Conservation (phyloP, 1,140 invertebrate genomes). For the Daktulosphaira vitifoliae region DNA sequence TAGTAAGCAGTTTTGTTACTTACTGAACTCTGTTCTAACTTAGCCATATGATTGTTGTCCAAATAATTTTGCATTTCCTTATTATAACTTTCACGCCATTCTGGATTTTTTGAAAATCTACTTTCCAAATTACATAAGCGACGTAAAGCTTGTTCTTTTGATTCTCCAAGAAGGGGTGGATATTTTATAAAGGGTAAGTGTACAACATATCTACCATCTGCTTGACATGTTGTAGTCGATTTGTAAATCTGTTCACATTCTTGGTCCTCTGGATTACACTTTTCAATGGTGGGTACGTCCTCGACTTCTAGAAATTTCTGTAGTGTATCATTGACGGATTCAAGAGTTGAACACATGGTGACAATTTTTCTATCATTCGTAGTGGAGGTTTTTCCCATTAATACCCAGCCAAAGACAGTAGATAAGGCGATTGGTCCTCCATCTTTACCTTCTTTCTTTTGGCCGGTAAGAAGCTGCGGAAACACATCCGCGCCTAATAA, state of each 20-base stretch:
- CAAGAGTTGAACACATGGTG: background rate
- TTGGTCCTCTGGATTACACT: background rate
- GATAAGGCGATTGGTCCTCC: background rate
- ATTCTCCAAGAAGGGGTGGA: conserved; percentile 4
- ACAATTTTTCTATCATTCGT: background rate
- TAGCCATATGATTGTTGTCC: conserved; percentile 18
- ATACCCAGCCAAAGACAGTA: conserved; percentile 18
- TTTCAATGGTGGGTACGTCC: background rate
- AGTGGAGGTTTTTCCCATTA: conserved; percentile 1
- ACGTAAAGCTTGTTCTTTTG: background rate
- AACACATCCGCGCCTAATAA: background rate
- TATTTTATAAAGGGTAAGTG: conserved; percentile 5
- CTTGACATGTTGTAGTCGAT: background rate
- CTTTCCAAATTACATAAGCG: background rate
- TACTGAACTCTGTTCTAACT: no score
- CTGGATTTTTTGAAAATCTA: background rate
- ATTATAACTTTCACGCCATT: background rate
- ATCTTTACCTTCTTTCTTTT: background rate
- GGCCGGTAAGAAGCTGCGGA: background rate
- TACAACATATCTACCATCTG: conserved; percentile 17
- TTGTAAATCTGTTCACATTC: background rate
- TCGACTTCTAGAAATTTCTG: conserved; percentile 22
- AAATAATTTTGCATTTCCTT: conserved; percentile 30
- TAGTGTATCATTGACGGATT: background rate
- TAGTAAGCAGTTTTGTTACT: background rate